phyloP scores from a whole-genome alignment of 2,888 invertebrate genomes.

The Furcula furcula region DNA sequence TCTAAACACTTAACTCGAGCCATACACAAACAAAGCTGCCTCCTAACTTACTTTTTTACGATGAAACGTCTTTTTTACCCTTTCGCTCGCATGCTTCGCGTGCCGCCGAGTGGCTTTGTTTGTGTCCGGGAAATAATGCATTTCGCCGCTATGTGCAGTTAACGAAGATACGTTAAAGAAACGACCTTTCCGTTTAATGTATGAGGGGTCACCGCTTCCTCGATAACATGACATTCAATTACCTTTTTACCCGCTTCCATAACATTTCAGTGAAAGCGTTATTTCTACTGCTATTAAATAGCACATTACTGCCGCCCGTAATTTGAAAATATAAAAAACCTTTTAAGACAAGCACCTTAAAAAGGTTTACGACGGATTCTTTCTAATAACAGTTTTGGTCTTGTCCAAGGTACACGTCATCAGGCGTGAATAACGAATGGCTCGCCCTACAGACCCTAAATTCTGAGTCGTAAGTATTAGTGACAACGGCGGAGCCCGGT shows the following conservation, averaged over 20 bases:
- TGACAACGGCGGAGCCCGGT: conserved; percentile 54
- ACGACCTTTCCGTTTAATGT: conserved; percentile 59
- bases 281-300: conserved; percentile 23
- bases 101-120: conserved; percentile 72
- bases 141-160: conserved; percentile 66
- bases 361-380: conserved; percentile 59
- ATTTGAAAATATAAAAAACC: conserved; percentile 50
- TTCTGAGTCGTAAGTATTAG: conserved; percentile 81
- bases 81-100: conserved; percentile 68
- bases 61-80: conserved; percentile 73
- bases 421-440: conserved; percentile 81
- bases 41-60: conserved; percentile 76
- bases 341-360: conserved; percentile 67
- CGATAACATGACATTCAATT: conserved; percentile 14
- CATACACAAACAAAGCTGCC: conserved; percentile 75
- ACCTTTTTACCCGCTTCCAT: conserved; percentile 14
- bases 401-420: conserved; percentile 82
- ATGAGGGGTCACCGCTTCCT: conserved; percentile 33
- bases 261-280: conserved; percentile 23
- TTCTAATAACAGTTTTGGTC: conserved; percentile 81
- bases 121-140: conserved; percentile 70
- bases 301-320: conserved; percentile 22
- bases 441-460: conserved; percentile 82
- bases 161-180: conserved; percentile 56
- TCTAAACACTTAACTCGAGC: conserved; percentile 79